Percentiles rank a stretch among this genome's conserved stretches.
Evolutionary conservation across 2,888 invertebrate genomes (phyloP).

Genomic region (Parapristionchus giblindavisi): DNA sequence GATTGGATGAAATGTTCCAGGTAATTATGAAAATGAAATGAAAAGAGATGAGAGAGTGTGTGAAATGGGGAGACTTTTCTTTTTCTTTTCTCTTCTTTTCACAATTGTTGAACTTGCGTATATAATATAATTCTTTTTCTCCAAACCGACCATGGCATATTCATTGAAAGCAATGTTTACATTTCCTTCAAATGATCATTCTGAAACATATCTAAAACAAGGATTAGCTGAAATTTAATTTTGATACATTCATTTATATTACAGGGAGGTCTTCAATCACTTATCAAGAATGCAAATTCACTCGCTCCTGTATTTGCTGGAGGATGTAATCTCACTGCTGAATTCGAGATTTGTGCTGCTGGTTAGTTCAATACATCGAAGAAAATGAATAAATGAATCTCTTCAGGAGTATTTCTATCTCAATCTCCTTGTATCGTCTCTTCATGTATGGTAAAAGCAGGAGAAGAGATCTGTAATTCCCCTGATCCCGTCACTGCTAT

Average conservation of each 20-base stretch:
- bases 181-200: no score
- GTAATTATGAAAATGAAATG: no score
- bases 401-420: constrained; percentile 8
- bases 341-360: constrained; percentile 45
- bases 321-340: constrained; percentile 61
- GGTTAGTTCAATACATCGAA: constrained; percentile 9
- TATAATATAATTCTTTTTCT: no score
- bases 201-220: no score
- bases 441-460: constrained; percentile 60
- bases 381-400: neutral
- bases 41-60: neutral
- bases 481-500: constrained; percentile 65
- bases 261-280: constrained; percentile 56
- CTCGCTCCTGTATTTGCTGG: constrained; percentile 67
- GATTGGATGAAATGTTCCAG: constrained; percentile 39
- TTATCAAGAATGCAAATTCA: constrained; percentile 66
- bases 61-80: neutral
- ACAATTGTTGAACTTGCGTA: no score
- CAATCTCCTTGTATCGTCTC: constrained; percentile 57
- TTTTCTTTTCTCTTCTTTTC: no score
- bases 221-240: no score
- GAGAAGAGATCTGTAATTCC: constrained; percentile 61
- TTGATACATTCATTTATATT: constrained; percentile 38
- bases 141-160: no score
- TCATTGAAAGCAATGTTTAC: no score